These are phyloP conservation scores for Ciconia maguari DNA, from an alignment of 2,113 vertebrate species.

Conservation along the genomic window DNA sequence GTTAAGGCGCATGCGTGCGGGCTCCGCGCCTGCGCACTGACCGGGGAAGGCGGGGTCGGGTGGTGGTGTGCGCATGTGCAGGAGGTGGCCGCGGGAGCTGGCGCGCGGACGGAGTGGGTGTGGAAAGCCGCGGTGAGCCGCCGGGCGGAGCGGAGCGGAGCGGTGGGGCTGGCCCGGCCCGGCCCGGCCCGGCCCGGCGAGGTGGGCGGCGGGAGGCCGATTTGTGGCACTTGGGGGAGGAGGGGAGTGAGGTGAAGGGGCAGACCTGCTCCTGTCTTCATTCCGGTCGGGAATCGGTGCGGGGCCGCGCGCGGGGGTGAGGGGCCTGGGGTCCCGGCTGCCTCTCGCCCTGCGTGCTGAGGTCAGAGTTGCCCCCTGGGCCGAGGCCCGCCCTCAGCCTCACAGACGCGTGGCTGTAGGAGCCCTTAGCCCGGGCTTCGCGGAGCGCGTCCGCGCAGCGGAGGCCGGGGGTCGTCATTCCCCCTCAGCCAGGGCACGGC, in stretches of 20 bases:
- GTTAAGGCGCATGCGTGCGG: background rate
- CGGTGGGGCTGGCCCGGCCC: accelerated
- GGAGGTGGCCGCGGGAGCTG: background rate
- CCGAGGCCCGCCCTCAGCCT: background rate
- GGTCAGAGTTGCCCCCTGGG: background rate
- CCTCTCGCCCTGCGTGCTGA: too few species aligned
- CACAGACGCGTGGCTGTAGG: background rate
- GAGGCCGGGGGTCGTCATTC: background rate
- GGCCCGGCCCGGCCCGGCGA: accelerated
- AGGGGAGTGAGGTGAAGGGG: accelerated
- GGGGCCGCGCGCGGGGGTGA: too few species aligned
- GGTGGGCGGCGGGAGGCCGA: accelerated
- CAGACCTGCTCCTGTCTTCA: accelerated
- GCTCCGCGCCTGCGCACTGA: background rate
- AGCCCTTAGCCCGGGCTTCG: background rate
- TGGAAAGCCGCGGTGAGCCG: accelerated
- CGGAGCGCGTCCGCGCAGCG: background rate
- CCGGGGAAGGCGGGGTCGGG: background rate
- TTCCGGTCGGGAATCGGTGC: background rate
- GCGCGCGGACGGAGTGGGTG: accelerated
- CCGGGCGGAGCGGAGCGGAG: accelerated
- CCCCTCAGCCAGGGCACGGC: accelerated
- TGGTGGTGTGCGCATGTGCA: background rate
- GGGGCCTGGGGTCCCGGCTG: background rate
- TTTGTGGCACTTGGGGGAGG: accelerated